Evolutionary conservation across 2,888 invertebrate species (phyloP), one percentile per base, ranked within the genome.

Genomic region (Parasteatoda lunata): DNA sequence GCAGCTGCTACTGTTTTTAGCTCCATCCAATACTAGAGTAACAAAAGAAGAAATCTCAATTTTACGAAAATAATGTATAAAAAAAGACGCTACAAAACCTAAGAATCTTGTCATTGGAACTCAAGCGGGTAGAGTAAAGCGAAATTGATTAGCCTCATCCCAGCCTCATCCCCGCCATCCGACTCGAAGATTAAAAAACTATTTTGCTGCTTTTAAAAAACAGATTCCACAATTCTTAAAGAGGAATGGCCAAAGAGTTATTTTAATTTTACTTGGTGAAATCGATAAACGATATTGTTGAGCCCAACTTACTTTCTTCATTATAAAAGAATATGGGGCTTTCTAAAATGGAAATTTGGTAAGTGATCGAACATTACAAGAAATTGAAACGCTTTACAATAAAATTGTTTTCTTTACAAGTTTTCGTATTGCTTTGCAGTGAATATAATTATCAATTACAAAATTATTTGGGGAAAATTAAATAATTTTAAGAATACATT

Each of bases 1-100:
- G 73, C 86, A 86, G 86, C 86, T 86, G 86, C 80, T 77, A 86
- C 86, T 86, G 86, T 86, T 85, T 85, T 85, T 80, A 85, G 75
- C 73, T 79, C 84, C 75, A 48, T 75, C 86, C 81, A 81, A 77
- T 86, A 86, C 86, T 71, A 84, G 49, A 75, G 49, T 69, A 78
- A 73, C 69, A 52, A 85, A 85, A 79, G 77, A 85, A 85, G 69
- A 73, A 75, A 52, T 9, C 9, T 54, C 54, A 9, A 69, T 70
- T 71, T 64, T 69, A 59, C n/a, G 52, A 72, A 65, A 70, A 76
- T 65, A 80, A 69, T n/a, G 48, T 48, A 52, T 47, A 72, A 79
- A 73, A n/a, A 75, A 84, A 78, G 51, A 64, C 76, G 54, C 72
- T 68, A 77, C 77, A 82, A 82, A 87, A 69, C 87, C 87, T 64